Base-by-base conservation (phyloP, 2,888 invertebrate species). In the Drosophila flavopinicola region DNA sequence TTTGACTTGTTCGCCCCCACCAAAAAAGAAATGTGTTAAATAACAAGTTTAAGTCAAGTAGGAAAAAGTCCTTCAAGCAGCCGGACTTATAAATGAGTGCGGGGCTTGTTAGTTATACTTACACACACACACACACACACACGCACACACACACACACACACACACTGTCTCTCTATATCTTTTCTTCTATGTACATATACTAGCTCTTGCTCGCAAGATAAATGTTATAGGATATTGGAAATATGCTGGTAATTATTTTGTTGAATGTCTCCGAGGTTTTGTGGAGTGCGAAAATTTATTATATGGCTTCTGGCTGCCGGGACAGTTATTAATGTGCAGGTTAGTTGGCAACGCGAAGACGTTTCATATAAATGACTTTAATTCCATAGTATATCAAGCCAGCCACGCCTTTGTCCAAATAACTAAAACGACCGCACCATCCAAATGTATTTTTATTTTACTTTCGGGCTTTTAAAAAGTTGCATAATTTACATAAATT, bases 181-280 rank as follows among this genome's bases (percentile, higher is more conserved):
- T 41, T 11, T 20, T 6, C 30, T n/a, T n/a, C 6, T 10, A 20
- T 15, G 2, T 1, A 13, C n/a, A n/a, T 4, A 29, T 10, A 20
- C 27, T 2, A n/a, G n/a, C 33, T 17, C 11, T 10, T 15, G 15
- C 25, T 25, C 39, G 24, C 4, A 49, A 75, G 66, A 75, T 66
- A 75, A 72, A 75, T 75, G 59, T 24, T 38, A 63, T 58, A 53
- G 69, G 85, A 63, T 83, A 73, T 85, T 78, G 83, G 73, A 87
- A 87, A 83, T 83, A 83, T 87, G 82, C 79, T 85, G 85, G 82
- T 87, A 83, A 83, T 83, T 83, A 83, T 83, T 87, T 87, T 80
- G 87, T 77, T 87, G 68, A 74, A 80, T 84, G 85, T 80, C 85
- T 67, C 66, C 58, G 61, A 77, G 85, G 85, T 79, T 84, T 86